Base-by-base conservation (phyloP, 2,888 invertebrate species). In the Junonia oenone region DNA sequence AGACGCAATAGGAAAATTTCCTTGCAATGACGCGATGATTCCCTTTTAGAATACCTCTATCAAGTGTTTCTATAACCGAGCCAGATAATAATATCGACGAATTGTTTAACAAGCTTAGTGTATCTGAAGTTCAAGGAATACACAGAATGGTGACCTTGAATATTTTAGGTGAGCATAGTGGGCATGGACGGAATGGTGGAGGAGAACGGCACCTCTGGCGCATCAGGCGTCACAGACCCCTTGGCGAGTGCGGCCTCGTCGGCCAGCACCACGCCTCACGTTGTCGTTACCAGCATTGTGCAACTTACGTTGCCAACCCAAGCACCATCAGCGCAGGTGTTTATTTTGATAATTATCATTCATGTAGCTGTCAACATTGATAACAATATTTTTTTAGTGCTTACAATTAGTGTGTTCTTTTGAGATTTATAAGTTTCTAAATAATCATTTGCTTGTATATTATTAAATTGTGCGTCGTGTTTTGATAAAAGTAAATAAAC, bases 181-280 rank as follows among this genome's bases (percentile, higher is more conserved):
- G 92, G 91, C 92, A 97, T 96, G 96, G 96, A 96, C 92, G 94
- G 95, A 91, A 96, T 97, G 94, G 96, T 96, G 89, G 96, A 97
- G 92, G 97, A 97, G 93, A 96, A 96, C 86, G 96, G 96, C 73
- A 84, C 86, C 66, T 76, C 82, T 66, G 79, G 81, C 63, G 81
- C 85, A 64, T 78, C 81, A 63, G 84, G 84, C 64, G 75, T 82
- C 55, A 68, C 75, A 60, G 90, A 90, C 64, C 77, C 83, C 54
- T 71, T 90, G 75, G 68, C 80, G 64, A 75, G 76, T 56, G 77
- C 83, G 64, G 73, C 83, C 38, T 75, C 83, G 46, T 77, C 76
- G 52, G 72, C 72, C 50, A 73, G 71, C 64, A 67, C 80, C 49
- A 71, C 81, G 35, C 82, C 92, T 81, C 83, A 89, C 80, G 85